These are phyloP conservation scores for Drosophila ezoana DNA, from an alignment of 2,888 invertebrate species.

Conservation along the genomic window DNA sequence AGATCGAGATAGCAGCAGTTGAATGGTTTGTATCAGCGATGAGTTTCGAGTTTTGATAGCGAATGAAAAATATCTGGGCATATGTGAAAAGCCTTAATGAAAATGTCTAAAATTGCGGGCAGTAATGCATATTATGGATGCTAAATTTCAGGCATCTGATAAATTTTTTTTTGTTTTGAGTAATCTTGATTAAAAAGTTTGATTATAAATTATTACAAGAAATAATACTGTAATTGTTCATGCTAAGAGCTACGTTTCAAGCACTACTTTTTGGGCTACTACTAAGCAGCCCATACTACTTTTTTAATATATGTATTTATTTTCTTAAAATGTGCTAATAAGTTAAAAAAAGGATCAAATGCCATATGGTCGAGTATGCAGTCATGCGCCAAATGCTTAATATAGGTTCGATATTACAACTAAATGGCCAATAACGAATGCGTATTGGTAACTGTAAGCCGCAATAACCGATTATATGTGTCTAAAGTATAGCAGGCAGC, in stretches of 20 bases:
- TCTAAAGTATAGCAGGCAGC: slow-evolving; percentile 48
- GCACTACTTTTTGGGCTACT: slow-evolving; percentile 43
- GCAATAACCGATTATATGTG: slow-evolving; percentile 41
- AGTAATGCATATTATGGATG: background rate
- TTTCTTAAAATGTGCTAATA: slow-evolving; percentile 5
- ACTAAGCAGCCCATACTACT: slow-evolving; percentile 38
- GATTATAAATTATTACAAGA: slow-evolving; percentile 16
- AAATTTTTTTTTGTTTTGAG: background rate
- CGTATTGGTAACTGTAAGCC: slow-evolving; percentile 50
- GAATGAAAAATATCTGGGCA: slow-evolving; percentile 25
- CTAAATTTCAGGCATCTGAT: background rate
- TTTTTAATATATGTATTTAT: slow-evolving; percentile 4
- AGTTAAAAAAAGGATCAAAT: slow-evolving; percentile 21
- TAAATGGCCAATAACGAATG: slow-evolving; percentile 74
- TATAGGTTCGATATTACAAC: slow-evolving; percentile 51
- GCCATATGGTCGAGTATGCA: slow-evolving; percentile 28
- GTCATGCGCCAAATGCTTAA: slow-evolving; percentile 65
- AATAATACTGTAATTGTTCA: slow-evolving; percentile 41
- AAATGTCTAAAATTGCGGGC: slow-evolving; percentile 3
- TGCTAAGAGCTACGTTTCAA: slow-evolving; percentile 66
- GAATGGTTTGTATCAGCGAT: slow-evolving; percentile 34
- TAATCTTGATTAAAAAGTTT: slow-evolving; percentile 2
- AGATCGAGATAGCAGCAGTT: slow-evolving; percentile 20
- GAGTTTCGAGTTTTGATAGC: slow-evolving; percentile 13
- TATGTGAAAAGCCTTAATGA: slow-evolving; percentile 22